Conservation (phyloP, 1,140 invertebrate species). For the Drosophila albomicans region DNA sequence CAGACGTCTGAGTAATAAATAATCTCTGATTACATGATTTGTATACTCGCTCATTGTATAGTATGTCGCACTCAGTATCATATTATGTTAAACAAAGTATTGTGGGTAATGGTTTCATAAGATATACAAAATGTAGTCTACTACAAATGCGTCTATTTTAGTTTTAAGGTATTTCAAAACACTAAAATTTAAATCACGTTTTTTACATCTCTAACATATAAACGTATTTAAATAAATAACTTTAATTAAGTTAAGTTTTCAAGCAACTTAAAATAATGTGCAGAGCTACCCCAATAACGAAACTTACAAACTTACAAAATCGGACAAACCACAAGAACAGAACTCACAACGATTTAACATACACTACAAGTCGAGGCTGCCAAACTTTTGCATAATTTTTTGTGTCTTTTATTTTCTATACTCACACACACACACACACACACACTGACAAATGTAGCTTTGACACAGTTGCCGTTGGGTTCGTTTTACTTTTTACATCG, state of each 20-base stretch:
- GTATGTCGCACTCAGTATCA: background rate
- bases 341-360: conserved; percentile 3
- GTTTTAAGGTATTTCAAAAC: too few species aligned
- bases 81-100: background rate
- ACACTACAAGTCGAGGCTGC: conserved; percentile 35
- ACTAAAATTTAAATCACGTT: too few species aligned
- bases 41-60: background rate
- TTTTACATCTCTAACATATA: background rate
- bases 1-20: conserved; percentile 6
- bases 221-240: background rate
- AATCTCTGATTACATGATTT: background rate
- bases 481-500: conserved; percentile 23
- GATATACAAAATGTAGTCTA: too few species aligned
- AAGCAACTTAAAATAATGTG: background rate
- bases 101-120: background rate
- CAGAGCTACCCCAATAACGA: background rate
- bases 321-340: conserved; percentile 44
- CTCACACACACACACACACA: background rate
- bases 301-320: conserved; percentile 23
- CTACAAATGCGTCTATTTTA: too few species aligned
- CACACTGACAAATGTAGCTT: conserved; percentile 15
- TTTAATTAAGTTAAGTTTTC: background rate
- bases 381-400: conserved; percentile 69
- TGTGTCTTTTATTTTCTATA: conserved; percentile 18
- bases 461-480: conserved; percentile 66